Base-by-base conservation (phyloP, 23 tunicate species). In the Pegea sp. region DNA sequence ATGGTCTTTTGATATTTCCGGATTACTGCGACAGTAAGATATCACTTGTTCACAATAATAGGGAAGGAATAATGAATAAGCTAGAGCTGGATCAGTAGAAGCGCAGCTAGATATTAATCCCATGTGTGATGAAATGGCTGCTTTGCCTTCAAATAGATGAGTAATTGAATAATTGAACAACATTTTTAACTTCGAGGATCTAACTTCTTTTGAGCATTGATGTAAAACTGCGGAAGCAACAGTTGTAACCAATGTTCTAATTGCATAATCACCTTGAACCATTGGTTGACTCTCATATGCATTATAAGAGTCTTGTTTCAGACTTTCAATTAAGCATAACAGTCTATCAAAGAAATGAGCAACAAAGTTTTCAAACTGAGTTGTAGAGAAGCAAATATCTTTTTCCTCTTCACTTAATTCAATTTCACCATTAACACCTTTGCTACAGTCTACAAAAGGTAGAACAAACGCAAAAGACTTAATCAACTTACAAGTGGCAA, bases 371-470 rank as follows among this genome's bases (percentile, higher is more conserved):
- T 72, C 69, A 26, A 84, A 57, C 42, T 74, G 69, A 16, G 67
- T 43, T 11, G 95, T 84, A 32, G 66, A 51, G 53, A 53, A 51
- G 31, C 95, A 84, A 16, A 74, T 50, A 34, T 63, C 69, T 42
- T 34, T 56, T 19, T 72, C 76, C 18, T 52, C 68, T 31, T 73
- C 84, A 33, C 64, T 50, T 27, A 84, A 23, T 18, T 67, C 56
- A 13, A 67, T 60, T 2, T 27, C 25, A 11, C 31, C 26, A 1
- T 67, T 63, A 22, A 57, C 64, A 5, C 57, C 56, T 16, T 27
- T 57, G 34, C 95, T 84, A 68, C 95, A 84, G 59, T 84, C 84
- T 5, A 58, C 70, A 1, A 68, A 58, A 1, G 95, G 95, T 29
- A 84, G 57, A 25, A 74, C 16, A n/a, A 78, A 48, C 49, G 74